Conservation (phyloP, 2,888 invertebrate species). For the Girardia tigrina region DNA sequence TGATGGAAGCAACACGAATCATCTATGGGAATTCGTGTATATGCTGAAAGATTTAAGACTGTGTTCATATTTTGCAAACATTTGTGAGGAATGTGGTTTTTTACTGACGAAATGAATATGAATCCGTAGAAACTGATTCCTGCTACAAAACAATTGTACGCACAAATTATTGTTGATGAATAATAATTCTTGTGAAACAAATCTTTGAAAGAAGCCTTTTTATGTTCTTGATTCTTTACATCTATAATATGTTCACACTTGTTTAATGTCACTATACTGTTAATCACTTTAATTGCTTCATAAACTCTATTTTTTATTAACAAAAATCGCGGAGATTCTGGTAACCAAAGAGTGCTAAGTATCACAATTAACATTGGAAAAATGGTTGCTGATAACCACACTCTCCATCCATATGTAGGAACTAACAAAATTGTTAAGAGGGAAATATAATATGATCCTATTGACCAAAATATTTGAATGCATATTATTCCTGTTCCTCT, state of each 20-base stretch:
- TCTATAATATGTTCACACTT: not conserved
- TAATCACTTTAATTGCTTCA: not conserved
- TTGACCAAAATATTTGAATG: slow-evolving; percentile 3
- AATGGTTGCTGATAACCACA: not conserved
- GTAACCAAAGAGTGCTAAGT: not conserved
- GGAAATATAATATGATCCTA: not conserved
- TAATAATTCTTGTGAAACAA: not conserved
- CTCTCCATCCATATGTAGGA: slow-evolving; percentile 8
- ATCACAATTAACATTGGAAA: not conserved
- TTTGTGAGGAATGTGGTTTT: not conserved
- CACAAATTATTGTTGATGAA: not conserved
- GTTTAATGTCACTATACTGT: not conserved
- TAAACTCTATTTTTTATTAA: not conserved
- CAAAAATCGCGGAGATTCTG: slow-evolving; percentile 16
- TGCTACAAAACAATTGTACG: not conserved
- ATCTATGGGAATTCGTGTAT: not conserved
- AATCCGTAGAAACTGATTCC: slow-evolving; percentile 1
- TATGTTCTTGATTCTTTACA: not conserved
- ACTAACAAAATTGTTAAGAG: not conserved
- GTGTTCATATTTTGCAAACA: not conserved
- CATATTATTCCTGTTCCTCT: not conserved
- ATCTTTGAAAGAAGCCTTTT: not conserved
- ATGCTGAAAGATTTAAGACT: not conserved
- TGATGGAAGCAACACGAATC: slow-evolving; percentile 4
- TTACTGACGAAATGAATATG: not conserved